Conservation (phyloP, 1,140 invertebrate genomes). For the Spodoptera frugiperda region DNA sequence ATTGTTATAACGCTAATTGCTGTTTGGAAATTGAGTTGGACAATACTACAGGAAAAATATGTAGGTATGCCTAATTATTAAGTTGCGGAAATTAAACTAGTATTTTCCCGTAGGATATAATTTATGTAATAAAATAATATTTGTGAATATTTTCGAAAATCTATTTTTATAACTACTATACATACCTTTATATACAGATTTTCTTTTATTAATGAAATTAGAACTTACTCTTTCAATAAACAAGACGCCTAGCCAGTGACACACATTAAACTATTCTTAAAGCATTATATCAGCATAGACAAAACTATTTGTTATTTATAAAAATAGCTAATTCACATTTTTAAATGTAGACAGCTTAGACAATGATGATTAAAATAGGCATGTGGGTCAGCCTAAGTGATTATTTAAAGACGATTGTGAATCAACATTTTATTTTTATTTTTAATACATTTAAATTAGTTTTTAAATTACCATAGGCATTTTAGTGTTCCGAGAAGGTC, state of each 20-base stretch:
- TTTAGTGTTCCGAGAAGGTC: too few species aligned
- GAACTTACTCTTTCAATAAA: background rate
- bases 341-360: background rate
- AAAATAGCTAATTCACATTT: conserved; percentile 20
- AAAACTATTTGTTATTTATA: conserved; percentile 23
- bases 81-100: too few species aligned
- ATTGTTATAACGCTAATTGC: too few species aligned
- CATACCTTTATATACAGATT: background rate
- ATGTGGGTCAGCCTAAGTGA: conserved; percentile 5
- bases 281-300: conserved; percentile 17
- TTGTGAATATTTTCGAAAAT: too few species aligned
- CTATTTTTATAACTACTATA: too few species aligned
- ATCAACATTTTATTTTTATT: background rate
- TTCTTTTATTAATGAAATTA: conserved; percentile 23
- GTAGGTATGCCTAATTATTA: too few species aligned
- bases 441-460: too few species aligned
- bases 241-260: background rate
- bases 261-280: background rate
- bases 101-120: too few species aligned
- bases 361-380: conserved; percentile 17
- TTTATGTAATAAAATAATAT: too few species aligned
- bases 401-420: conserved; percentile 6
- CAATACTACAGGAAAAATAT: too few species aligned
- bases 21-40: too few species aligned
- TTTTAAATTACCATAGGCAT: too few species aligned